Base-by-base conservation (phyloP, 2,113 vertebrate species). In the Garra rufa region DNA sequence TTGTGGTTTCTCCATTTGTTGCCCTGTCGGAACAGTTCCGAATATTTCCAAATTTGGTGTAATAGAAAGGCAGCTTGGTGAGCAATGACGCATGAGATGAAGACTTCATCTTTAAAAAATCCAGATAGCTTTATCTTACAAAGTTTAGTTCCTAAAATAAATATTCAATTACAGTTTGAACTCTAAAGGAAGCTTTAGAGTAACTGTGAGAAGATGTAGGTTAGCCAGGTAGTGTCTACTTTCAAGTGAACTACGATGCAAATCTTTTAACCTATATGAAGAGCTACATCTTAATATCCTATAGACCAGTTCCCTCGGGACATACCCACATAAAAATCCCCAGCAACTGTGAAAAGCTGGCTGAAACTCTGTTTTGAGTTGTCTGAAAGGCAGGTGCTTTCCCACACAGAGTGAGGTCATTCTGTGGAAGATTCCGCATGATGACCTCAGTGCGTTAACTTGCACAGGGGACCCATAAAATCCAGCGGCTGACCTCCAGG, bases 311-410 rank as follows among this genome's bases (percentile, higher is more conserved):
- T 79, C 71, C 41, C 52, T 26, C 1, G 30, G 41, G 79, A 69
- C 46, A 76, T 57, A 21, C 78, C 78, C 63, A 17, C n/a, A 55
- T 63, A 84, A 84, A 80, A 82, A 63, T 82, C 73, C 69, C 70
- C 55, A 38, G 77, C 65, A 82, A 84, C 41, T 44, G 9, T 6
- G 28, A 70, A 69, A 84, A 81, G 21, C 67, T 75, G n/a, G 48
- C 48, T 41, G 63, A 87, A 81, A 81, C 38, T 84, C 55, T 30
- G 24, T 87, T 84, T 21, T 52, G 57, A 79, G 82, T 52, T 17
- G 75, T 85, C 78, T 63, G 76, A 87, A 87, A 84, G 55, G 73
- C 89, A 87, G 89, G 87, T 86, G 87, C 83, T 89, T 89, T 87
- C 76, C 83, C 81, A 83, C 38, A 83, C 67, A 44, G 69, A 48